Evolutionary conservation across 2,888 invertebrate species (phyloP), one percentile per base, ranked within the genome.

Genomic region (Apamea crenata): DNA sequence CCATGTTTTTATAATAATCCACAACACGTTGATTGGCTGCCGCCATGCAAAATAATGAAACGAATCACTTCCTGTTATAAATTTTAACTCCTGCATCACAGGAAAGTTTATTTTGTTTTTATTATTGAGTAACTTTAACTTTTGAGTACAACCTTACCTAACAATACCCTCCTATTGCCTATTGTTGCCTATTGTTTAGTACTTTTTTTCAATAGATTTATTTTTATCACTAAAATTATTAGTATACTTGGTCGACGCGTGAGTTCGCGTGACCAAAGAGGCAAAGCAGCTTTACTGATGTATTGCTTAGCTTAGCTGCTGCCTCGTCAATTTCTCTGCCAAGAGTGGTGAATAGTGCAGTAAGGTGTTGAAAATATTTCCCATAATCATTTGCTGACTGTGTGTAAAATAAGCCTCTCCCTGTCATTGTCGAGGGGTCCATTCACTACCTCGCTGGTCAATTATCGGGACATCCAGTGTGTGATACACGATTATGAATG

Each of bases 61-160:
- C 95, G 94, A 96, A 92, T 95, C 95, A 97, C 95, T 97, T 96
- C 96, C 96, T 95, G 95, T 95, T 92, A 8, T 50, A 53, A 25
- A 47, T 29, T 61, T 12, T 10, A 56, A n/a, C 32, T 53, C 32
- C 32, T 56, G 29, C 12, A 32, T 32, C 32, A 10, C 16, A 18
- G 2, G 25, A 1, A 36, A n/a, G 36, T 36, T 36, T 36, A 68
- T 18, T 61, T 44, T 61, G 16, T n/a, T 78, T 59, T 56, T 25
- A 56, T 47, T 47, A 32, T 18, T 29, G 0, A 18, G 2, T 29
- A n/a, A 44, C 14, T 78, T 59, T 29, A n/a, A 47, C 12, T 78
- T 67, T 77, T 40, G 1, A 40, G 14, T 6, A 50, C 1, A 36
- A 53, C 10, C n/a, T n/a, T n/a, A n/a, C n/a, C n/a, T 53, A 79